Base-by-base conservation (phyloP, 2,888 invertebrate species). In the Tigriopus californicus region DNA sequence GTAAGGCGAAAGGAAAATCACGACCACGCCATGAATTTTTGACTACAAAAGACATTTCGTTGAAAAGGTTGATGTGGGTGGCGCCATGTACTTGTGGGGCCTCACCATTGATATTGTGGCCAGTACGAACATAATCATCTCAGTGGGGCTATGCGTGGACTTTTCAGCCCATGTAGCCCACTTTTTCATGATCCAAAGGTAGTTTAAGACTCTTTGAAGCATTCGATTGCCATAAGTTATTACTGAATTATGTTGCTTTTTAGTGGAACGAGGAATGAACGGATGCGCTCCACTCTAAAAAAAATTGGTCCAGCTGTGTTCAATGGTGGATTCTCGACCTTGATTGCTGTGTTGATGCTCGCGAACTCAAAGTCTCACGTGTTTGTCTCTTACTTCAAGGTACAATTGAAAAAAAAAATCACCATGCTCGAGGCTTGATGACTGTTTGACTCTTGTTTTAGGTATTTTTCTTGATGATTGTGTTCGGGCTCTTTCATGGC, bases 111-210 rank as follows among this genome's bases (percentile, higher is more conserved):
- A 76, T 65, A 74, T 74, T 58, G 73, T 74, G 1, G 71, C 75
- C 12, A 72, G 73, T 60, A 72, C 75, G 53, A 71, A 72, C 62
- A 66, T 75, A 22, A 68, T 76, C 44, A 66, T 75, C 41, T 73
- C 74, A 62, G 72, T 73, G 41, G 75, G 75, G 44, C 66, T 76
- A 25, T 72, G 74, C 25, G 74, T 76, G 2, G 76, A 76, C 67
- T 76, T 75, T 63, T 72, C 75, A 1, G 74, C 74, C 1, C 75
- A 76, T 64, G 67, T 76, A 44, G 75, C 73, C 15, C 68, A 74
- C 61, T 72, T 72, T 54, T 76, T 74, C 62, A 15, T 49, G 22
- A 18, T 20, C 11, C 49, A 49, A 49, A 49, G 12, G 49, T 49
- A 49, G 22, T 13, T 49, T 12, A 49, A 15, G 15, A 13, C 49